Base-by-base conservation (phyloP, 2,113 vertebrate species). In the Erpornis zantholeuca region DNA sequence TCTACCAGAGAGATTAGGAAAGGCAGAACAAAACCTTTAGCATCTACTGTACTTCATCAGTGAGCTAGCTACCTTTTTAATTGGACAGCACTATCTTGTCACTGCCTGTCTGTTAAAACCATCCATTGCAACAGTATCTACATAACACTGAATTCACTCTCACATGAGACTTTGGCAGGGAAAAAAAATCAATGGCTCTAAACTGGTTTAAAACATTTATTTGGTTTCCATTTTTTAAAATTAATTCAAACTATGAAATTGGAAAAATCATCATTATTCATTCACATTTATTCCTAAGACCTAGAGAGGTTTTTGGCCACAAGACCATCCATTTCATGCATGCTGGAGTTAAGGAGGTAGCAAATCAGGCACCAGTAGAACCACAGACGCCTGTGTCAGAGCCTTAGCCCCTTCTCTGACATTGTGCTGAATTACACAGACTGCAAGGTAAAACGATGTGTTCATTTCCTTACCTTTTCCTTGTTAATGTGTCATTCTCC, bases 381-480 rank as follows among this genome's bases (percentile, higher is more conserved):
- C 50, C 38, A 73, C 35, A 70, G 2, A 6, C 0, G 2, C 12
- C 49, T 25, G 6, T 42, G 54, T 18, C 9, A 11, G 59, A 45
- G 52, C 28, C 60, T 78, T 53, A 80, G 19, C 44, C 71, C 27
- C 6, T 80, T 64, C 88, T 83, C 68, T 53, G 60, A 63, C 72
- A 64, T 44, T 27, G 11, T 59, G 82, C 60, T 56, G 56, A 80
- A 79, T 90, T 81, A 86, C 68, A 81, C 8, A 69, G 25, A 54
- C 33, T 66, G 29, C 65, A 68, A 49, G 44, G 64, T 68, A 52
- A 75, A 95, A 90, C 0, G 0, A 70, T 65, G 65, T 90, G 69
- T 60, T 90, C 76, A 69, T 93, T 96, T 96, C 90, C 90, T 93
- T 93, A 78, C 92, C 36, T 95, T 78, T 92, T 93, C 79, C 92